Evolutionary conservation across 2,888 invertebrate species (phyloP).

Genomic region (Philaethria dido): DNA sequence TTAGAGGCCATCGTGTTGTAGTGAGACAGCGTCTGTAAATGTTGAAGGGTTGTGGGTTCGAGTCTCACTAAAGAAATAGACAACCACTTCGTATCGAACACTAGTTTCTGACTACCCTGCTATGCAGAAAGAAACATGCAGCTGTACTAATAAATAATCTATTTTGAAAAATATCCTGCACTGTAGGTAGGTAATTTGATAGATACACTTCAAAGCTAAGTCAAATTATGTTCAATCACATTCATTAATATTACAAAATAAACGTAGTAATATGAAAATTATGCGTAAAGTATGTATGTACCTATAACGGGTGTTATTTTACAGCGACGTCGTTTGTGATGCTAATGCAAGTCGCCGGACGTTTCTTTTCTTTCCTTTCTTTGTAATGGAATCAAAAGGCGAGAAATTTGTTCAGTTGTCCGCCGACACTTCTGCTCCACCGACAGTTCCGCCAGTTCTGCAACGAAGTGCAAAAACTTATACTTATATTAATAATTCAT

Average conservation of each 20-base stretch:
- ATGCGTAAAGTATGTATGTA: neutral
- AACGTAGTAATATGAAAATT: conserved; percentile 1
- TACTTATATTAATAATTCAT: conserved; percentile 10
- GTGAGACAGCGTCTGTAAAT: no score
- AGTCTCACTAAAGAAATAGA: no score
- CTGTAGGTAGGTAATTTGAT: no score
- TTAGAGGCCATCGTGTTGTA: no score
- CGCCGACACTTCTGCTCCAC: conserved; percentile 17
- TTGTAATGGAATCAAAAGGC: conserved; percentile 27
- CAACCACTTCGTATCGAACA: no score
- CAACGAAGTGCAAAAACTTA: neutral
- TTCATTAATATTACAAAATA: neutral
- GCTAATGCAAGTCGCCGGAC: conserved; percentile 24
- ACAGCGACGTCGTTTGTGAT: conserved; percentile 7
- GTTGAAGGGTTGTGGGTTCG: no score
- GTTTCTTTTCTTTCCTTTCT: conserved; percentile 14
- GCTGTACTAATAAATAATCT: no score
- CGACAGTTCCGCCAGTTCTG: neutral
- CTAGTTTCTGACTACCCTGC: no score
- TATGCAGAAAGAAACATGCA: no score
- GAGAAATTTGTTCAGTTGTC: conserved; percentile 33
- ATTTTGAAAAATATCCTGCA: no score
- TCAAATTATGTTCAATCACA: no score
- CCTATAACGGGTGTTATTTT: neutral
- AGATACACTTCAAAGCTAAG: no score